Percentiles rank a stretch among this genome's conserved stretches.
Evolutionary conservation across 2,113 vertebrate genomes (phyloP).

Genomic region (Rousettus leschenaultii): DNA sequence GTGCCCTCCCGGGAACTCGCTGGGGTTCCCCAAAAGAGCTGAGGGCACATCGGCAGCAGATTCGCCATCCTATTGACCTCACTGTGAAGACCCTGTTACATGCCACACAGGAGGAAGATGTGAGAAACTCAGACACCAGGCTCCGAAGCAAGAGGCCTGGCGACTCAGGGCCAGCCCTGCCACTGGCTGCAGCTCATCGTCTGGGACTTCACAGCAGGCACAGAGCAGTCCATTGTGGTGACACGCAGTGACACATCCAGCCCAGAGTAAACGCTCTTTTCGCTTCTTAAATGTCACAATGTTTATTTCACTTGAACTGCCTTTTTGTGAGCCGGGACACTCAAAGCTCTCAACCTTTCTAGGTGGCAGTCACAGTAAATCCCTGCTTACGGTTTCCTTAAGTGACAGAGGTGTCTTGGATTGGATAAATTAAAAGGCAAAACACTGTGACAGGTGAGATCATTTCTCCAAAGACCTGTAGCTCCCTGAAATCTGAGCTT

Average conservation of each 20-base stretch:
- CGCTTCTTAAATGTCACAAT: slow-evolving; percentile 57
- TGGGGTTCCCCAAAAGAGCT: not conserved
- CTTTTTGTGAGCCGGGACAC: not conserved
- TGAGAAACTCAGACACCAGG: not conserved
- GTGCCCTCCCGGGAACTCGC: not conserved
- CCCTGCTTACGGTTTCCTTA: not conserved
- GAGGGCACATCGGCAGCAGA: not conserved
- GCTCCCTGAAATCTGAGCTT: not conserved
- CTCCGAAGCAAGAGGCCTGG: not conserved
- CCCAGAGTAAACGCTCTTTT: slow-evolving; percentile 16
- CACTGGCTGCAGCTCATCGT: not conserved
- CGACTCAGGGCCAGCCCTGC: not conserved
- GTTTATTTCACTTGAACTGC: slow-evolving; percentile 53
- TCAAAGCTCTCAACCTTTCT: slow-evolving; percentile 32
- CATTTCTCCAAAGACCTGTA: not conserved
- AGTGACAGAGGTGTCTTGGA: not conserved
- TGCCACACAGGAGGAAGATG: not conserved
- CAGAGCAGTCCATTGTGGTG: not conserved
- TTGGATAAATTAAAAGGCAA: not conserved
- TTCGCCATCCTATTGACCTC: not conserved
- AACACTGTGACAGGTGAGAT: not conserved
- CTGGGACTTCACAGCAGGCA: not conserved
- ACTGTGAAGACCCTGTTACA: not conserved
- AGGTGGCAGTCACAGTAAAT: slow-evolving; percentile 53
- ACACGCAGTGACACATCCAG: not conserved